Percentiles rank a stretch among this genome's conserved stretches.
Conservation (phyloP, 2,888 invertebrate genomes). For the Cynaeus angustus region DNA sequence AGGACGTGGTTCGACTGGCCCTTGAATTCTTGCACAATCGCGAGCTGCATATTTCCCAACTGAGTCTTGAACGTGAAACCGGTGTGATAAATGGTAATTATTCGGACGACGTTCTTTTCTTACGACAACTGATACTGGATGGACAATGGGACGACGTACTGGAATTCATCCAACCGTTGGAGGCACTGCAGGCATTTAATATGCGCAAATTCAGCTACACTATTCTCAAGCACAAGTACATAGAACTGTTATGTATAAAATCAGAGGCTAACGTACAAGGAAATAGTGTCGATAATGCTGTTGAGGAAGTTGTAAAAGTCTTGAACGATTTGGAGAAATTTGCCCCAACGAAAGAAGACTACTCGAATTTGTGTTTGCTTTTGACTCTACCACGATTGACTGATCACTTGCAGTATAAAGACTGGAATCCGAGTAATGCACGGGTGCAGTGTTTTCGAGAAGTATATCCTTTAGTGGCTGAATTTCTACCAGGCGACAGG, state of each 20-base stretch:
- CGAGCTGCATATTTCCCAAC: constrained; percentile 92
- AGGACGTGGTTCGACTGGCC: constrained; percentile 89
- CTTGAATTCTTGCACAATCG: constrained; percentile 92
- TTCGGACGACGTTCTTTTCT: constrained; percentile 94
- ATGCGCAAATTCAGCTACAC: constrained; percentile 89
- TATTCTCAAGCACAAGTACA: constrained; percentile 93
- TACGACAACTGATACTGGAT: constrained; percentile 95
- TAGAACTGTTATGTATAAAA: constrained; percentile 94
- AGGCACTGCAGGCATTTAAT: constrained; percentile 87
- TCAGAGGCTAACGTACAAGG: constrained; percentile 89
- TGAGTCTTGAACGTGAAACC: constrained; percentile 94
- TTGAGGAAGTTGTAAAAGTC: constrained; percentile 95
- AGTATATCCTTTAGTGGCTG: constrained; percentile 90
- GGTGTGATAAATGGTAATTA: constrained; percentile 95
- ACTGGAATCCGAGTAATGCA: constrained; percentile 98
- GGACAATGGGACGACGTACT: constrained; percentile 99
- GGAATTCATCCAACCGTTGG: constrained; percentile 95
- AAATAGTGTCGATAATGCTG: constrained; percentile 92
- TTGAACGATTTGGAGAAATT: constrained; percentile 91
- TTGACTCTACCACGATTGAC: constrained; percentile 93
- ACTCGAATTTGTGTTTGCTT: constrained; percentile 92
- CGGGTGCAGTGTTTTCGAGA: constrained; percentile 93
- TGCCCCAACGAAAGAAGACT: constrained; percentile 94
- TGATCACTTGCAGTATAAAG: constrained; percentile 93
- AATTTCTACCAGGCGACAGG: constrained; percentile 88